These are phyloP conservation scores for Morone chrysops DNA, from an alignment of 2,113 vertebrate genomes.

Conservation along the genomic window DNA sequence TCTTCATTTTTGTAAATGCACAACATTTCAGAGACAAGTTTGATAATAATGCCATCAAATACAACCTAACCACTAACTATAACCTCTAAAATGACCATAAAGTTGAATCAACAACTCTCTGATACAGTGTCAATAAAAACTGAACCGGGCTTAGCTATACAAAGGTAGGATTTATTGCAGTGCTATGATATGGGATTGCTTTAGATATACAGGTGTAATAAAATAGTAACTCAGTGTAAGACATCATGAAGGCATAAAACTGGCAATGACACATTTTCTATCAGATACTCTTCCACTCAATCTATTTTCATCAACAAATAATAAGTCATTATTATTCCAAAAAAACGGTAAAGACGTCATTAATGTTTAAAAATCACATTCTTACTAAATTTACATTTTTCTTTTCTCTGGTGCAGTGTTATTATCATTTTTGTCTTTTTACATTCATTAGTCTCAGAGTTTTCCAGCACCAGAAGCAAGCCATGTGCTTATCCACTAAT, in stretches of 20 bases:
- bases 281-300: not conserved
- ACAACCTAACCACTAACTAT: not conserved
- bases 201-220: constrained; percentile 11
- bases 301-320: constrained; percentile 18
- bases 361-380: constrained; percentile 14
- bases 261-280: not conserved
- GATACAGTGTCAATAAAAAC: constrained; percentile 17
- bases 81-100: not conserved
- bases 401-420: constrained; percentile 10
- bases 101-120: constrained; percentile 9
- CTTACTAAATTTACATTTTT: constrained; percentile 16
- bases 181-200: not conserved
- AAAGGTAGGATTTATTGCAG: constrained; percentile 30
- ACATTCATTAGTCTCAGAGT: constrained; percentile 26
- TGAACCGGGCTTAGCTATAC: not conserved
- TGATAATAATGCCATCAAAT: not conserved
- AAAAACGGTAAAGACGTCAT: not conserved
- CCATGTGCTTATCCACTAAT: constrained; percentile 29
- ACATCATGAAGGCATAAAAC: constrained; percentile 18
- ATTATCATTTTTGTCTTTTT: constrained; percentile 17
- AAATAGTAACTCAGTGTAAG: constrained; percentile 1
- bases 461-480: constrained; percentile 35
- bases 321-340: not conserved
- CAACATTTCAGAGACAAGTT: not conserved
- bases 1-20: not conserved